phyloP scores from a whole-genome alignment of 2,888 invertebrate genomes.

The Linnaemya tessellans region DNA sequence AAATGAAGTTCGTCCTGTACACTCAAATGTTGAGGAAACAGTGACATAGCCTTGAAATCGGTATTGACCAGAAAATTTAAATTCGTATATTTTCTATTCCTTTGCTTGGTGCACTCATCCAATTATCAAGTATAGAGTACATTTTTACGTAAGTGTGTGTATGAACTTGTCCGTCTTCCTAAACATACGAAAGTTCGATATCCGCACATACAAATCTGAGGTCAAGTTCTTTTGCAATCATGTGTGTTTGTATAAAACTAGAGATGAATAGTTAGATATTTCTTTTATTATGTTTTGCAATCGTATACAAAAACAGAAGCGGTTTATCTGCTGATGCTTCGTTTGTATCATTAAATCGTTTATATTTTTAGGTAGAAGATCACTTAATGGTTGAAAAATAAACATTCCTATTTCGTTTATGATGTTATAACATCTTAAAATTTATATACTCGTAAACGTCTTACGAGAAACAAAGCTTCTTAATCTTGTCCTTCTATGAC shows the following conservation, averaged over 20 bases:
- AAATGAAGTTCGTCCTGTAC: too few relatives aligned
- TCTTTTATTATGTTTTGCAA: not conserved
- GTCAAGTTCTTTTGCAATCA: conserved; percentile 47
- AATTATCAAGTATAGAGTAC: not conserved
- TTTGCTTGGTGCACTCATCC: not conserved
- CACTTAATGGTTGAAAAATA: conserved; percentile 31
- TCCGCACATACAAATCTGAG: conserved; percentile 48
- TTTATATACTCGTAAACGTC: not conserved
- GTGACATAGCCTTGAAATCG: conserved; percentile 15
- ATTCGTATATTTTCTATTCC: not conserved
- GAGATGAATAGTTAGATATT: not conserved
- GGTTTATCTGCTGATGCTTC: conserved; percentile 44
- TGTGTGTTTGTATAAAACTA: conserved; percentile 7
- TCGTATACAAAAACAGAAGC: not conserved
- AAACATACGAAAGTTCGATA: not conserved
- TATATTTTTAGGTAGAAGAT: conserved; percentile 25
- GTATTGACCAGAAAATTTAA: conserved; percentile 54
- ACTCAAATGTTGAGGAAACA: too few relatives aligned
- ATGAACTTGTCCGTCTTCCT: not conserved
- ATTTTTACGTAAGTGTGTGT: too few relatives aligned
- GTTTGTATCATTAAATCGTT: conserved; percentile 58
- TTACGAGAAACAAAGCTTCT: not conserved
- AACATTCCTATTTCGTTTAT: conserved; percentile 13
- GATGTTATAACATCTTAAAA: conserved; percentile 1
- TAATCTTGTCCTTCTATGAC: too few relatives aligned